phyloP scores from a whole-genome alignment of 1,140 invertebrate genomes.

The Aphaenogaster rudis region DNA sequence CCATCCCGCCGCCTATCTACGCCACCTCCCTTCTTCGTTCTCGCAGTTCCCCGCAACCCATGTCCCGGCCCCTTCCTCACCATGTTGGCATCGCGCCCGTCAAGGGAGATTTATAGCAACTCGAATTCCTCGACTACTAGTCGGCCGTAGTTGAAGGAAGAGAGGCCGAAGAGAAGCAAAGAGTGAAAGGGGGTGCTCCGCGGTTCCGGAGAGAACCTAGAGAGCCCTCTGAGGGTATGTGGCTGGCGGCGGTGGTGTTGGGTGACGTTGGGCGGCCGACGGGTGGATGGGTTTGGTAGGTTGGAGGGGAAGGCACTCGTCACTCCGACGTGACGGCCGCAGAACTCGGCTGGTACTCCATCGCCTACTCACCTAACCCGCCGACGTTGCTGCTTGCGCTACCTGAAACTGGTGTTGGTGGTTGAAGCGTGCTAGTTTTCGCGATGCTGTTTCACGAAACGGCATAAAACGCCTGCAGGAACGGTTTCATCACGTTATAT shows the following conservation, averaged over 20 bases:
- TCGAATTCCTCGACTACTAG: slow-evolving; percentile 86
- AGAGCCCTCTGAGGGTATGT: slow-evolving; percentile 67
- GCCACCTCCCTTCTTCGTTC: slow-evolving; percentile 76
- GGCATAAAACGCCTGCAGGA: neutral
- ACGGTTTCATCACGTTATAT: neutral
- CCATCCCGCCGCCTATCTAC: slow-evolving; percentile 71
- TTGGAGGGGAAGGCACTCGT: slow-evolving; percentile 77
- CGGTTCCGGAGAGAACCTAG: slow-evolving; percentile 72
- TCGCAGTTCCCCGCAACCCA: slow-evolving; percentile 75
- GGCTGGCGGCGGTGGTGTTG: slow-evolving; percentile 71
- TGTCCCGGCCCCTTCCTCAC: slow-evolving; percentile 55
- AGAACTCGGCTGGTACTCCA: slow-evolving; percentile 81
- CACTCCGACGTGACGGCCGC: slow-evolving; percentile 83
- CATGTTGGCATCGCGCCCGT: slow-evolving; percentile 80
- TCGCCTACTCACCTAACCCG: slow-evolving; percentile 68
- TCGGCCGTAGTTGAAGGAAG: slow-evolving; percentile 83
- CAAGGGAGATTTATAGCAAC: slow-evolving; percentile 87
- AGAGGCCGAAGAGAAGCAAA: slow-evolving; percentile 70
- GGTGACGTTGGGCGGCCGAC: slow-evolving; percentile 70
- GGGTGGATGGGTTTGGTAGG: slow-evolving; percentile 60
- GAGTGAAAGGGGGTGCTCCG: slow-evolving; percentile 69
- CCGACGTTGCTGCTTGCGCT: slow-evolving; percentile 65
- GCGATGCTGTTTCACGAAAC: slow-evolving; percentile 34
- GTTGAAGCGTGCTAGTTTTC: slow-evolving; percentile 11
- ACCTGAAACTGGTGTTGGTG: slow-evolving; percentile 29